Evolutionary conservation across 2,797 vertebrate genomes (phyloP).

Genomic region (Aplochiton taeniatus): DNA sequence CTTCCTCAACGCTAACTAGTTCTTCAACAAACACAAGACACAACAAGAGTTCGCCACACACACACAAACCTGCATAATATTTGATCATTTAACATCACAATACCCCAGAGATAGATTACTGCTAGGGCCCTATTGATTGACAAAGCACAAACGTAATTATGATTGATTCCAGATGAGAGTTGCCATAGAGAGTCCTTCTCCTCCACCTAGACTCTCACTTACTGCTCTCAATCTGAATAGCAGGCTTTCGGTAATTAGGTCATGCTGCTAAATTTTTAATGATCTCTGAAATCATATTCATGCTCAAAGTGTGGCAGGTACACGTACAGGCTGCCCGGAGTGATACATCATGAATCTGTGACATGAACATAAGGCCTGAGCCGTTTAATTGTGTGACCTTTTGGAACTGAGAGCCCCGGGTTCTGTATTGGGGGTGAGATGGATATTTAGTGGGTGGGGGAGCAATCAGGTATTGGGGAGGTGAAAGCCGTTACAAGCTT

Average conservation of each 20-base stretch:
- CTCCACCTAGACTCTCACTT: conserved; percentile 59
- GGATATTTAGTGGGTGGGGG: conserved; percentile 71
- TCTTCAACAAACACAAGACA: conserved; percentile 55
- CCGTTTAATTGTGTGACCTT: conserved; percentile 84
- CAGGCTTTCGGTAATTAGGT: conserved; percentile 80
- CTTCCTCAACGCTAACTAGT: no score
- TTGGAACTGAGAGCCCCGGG: conserved; percentile 68
- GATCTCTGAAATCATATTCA: conserved; percentile 85
- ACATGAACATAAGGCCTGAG: conserved; percentile 80
- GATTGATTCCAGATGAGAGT: conserved; percentile 79
- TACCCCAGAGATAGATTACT: conserved; percentile 53
- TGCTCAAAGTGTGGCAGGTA: conserved; percentile 80
- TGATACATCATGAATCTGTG: conserved; percentile 81
- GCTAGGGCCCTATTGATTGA: conserved; percentile 75
- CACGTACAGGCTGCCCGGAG: conserved; percentile 74
- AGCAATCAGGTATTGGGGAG: conserved; percentile 71
- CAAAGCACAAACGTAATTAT: conserved; percentile 81
- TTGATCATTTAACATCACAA: conserved; percentile 58
- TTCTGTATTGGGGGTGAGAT: conserved; percentile 62
- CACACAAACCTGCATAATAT: conserved; percentile 30
- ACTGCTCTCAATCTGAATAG: conserved; percentile 79
- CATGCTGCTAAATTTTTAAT: conserved; percentile 86
- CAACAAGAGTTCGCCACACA: background rate
- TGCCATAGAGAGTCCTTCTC: conserved; percentile 34
- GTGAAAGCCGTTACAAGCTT: conserved; percentile 63